A percentile compares a stretch with the other conserved stretches of the same genome.
These are phyloP conservation scores for Sepioteuthis lessoniana DNA, from an alignment of 2,888 invertebrate genomes.

Conservation along the genomic window DNA sequence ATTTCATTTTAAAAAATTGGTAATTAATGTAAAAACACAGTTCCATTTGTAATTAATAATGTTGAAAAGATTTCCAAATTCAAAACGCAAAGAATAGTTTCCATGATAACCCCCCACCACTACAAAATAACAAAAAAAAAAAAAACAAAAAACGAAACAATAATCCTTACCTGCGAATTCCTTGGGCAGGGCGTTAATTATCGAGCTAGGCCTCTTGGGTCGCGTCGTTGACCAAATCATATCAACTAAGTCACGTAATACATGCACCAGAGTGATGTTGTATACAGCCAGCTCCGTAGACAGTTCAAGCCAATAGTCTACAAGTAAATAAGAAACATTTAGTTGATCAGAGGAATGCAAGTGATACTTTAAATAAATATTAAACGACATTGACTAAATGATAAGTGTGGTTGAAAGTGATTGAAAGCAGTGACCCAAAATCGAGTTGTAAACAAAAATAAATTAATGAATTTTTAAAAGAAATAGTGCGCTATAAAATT, in stretches of 20 bases:
- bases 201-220: conserved; percentile 79
- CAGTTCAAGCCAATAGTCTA: conserved; percentile 56
- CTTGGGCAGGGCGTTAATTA: conserved; percentile 80
- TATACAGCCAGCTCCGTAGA: conserved; percentile 50
- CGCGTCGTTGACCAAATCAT: conserved; percentile 80
- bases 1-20: no score
- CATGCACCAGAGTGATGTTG: conserved; percentile 55
- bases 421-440: no score
- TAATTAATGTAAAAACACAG: neutral
- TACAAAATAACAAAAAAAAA: no score
- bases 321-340: conserved; percentile 35
- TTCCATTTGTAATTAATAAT: neutral
- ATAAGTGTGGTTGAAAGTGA: no score
- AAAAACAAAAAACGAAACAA: conserved; percentile 47
- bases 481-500: no score
- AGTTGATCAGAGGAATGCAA: no score
- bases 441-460: no score
- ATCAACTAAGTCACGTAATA: conserved; percentile 82
- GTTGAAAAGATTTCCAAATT: neutral
- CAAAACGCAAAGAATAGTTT: neutral
- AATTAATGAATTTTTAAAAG: no score
- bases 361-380: no score
- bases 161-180: conserved; percentile 79
- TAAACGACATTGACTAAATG: no score
- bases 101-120: no score